These are phyloP conservation scores for Dolichopus griseipennis DNA, from an alignment of 2,888 invertebrate genomes.

Conservation along the genomic window DNA sequence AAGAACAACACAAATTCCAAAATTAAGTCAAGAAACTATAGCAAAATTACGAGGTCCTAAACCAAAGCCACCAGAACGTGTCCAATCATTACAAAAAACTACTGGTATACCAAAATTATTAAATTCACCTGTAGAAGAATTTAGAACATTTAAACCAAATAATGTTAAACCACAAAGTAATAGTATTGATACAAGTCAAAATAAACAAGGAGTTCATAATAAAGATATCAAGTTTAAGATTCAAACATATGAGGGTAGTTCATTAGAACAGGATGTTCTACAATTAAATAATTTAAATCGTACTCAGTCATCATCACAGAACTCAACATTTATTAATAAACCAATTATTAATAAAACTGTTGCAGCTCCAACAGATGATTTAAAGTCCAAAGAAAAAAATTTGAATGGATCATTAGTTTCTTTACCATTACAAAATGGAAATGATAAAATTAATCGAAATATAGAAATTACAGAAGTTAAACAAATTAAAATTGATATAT, in stretches of 20 bases:
- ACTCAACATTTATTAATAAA: no score
- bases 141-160: conserved; percentile 34
- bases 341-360: no score
- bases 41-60: conserved; percentile 32
- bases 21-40: conserved; percentile 19
- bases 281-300: conserved; percentile 19
- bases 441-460: background rate
- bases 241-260: conserved; percentile 39
- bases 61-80: conserved; percentile 40
- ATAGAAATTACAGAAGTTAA: background rate
- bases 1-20: conserved; percentile 13
- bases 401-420: background rate
- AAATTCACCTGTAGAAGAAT: conserved; percentile 29
- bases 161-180: background rate
- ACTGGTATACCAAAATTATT: conserved; percentile 36
- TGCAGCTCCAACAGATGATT: background rate
- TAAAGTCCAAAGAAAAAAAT: background rate
- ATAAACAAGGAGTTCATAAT: conserved; percentile 15
- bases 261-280: conserved; percentile 28
- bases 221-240: conserved; percentile 41
- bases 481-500: background rate
- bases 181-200: background rate
- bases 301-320: background rate
- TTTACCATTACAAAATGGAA: background rate
- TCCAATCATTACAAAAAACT: conserved; percentile 36